phyloP scores from a whole-genome alignment of 2,888 invertebrate genomes.

The Tinea pellionella region DNA sequence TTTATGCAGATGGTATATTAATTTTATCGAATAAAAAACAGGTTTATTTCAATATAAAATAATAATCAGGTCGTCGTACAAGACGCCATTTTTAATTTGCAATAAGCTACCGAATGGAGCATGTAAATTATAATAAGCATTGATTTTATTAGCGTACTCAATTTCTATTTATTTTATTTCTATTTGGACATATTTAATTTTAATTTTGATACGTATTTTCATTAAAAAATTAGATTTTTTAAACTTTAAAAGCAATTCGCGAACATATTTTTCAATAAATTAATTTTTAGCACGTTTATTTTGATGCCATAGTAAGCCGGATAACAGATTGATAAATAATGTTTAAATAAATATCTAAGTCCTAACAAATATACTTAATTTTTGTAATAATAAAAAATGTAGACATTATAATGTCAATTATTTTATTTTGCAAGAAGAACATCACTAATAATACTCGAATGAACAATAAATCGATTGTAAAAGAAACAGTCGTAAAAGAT shows the following conservation, averaged over 20 bases:
- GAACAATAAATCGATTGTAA: slow-evolving; percentile 12
- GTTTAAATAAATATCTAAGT: no score
- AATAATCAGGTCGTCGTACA: not conserved
- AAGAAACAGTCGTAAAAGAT: slow-evolving; percentile 6
- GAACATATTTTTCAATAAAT: no score
- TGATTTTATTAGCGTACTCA: not conserved
- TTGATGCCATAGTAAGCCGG: no score
- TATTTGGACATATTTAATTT: not conserved
- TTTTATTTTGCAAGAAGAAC: not conserved
- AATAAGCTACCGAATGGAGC: slow-evolving; percentile 7
- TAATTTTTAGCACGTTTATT: no score
- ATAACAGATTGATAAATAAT: no score
- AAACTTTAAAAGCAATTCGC: not conserved
- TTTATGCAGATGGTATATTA: not conserved
- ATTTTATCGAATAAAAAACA: not conserved
- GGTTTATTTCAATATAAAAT: not conserved
- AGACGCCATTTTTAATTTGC: not conserved
- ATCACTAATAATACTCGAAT: not conserved
- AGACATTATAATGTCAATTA: no score
- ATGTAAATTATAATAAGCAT: not conserved
- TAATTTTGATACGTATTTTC: not conserved
- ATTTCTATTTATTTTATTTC: not conserved
- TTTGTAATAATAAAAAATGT: no score
- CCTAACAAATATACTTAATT: no score
- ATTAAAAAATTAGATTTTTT: not conserved